Base-by-base conservation (phyloP, 2,113 vertebrate genomes). In the Lethenteron reissneri region DNA sequence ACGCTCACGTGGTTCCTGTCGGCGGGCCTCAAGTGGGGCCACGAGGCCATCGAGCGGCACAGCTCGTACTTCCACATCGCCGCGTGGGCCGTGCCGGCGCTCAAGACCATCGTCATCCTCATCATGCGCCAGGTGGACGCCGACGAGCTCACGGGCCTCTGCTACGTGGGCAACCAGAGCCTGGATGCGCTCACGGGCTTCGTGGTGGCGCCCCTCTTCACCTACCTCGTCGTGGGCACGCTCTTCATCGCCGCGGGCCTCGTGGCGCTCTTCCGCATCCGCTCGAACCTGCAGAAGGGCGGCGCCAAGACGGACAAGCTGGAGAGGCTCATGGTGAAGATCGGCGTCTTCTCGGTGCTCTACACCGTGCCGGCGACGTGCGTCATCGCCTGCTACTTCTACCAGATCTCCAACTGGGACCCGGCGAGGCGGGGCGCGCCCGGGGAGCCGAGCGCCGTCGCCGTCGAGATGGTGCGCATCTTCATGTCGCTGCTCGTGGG, bases 11-110 rank as follows among this genome's bases (percentile, higher is more conserved):
- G 95, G 95, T 97, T 99, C 81, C 79, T 99, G 79, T 90, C 95
- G 3, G 95, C 95, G 0, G 95, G 95, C 64, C 83, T 99, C 70
- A 99, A 99, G 76, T 99, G 95, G 95, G 95, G 95, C 72, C 94
- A 99, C 0, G 94, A 99, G 79, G 94, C 94, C 12, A 99, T 99
- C 5, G 94, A 99, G 79, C 96, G 95, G 94, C 94, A 99, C 82
- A 97, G 94, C 78, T 96, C 92, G 56, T 99, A 99, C 76, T 99
- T 99, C 82, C 94, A 99, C 76, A 95, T 99, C 0, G 92, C 92
- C 1, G 94, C 94, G 17, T 99, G 94, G 94, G 94, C 94, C 60
- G 97, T 99, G 78, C 94, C 94, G 0, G 94, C 92, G 0, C 84
- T 97, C 70, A 99, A 99, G 82, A 99, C 94, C 77, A 99, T 99